Percentiles rank a stretch among this genome's conserved stretches.
Conservation (phyloP, 2,797 vertebrate species). For the Miichthys miiuy region DNA sequence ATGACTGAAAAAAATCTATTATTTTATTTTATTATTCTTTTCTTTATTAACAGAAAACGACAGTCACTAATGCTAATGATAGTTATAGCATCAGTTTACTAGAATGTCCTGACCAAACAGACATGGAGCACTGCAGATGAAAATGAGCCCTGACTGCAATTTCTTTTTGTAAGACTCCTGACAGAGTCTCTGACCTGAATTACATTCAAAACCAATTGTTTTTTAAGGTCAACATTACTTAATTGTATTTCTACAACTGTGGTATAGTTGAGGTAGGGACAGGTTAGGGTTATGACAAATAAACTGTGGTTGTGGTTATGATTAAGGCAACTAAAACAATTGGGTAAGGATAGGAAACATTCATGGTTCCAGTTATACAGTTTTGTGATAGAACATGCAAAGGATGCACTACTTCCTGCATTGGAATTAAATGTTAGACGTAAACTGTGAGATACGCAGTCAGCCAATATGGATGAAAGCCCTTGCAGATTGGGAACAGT, state of each 20-base stretch:
- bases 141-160: not conserved
- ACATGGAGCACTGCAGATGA: not conserved
- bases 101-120: no score
- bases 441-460: no score
- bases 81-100: no score
- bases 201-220: not conserved
- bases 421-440: not conserved
- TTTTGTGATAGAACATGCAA: not conserved
- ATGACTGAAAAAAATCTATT: no score
- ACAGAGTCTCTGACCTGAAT: not conserved
- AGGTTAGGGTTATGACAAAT: not conserved
- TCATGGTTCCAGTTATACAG: not conserved
- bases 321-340: not conserved
- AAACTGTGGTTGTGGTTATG: not conserved
- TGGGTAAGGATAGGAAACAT: not conserved
- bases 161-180: no score
- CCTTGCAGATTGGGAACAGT: not conserved
- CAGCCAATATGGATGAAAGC: not conserved
- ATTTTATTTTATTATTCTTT: no score
- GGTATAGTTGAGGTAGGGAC: not conserved
- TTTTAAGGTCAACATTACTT: not conserved
- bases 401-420: not conserved
- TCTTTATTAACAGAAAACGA: no score
- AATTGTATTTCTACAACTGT: not conserved
- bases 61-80: no score